phyloP scores from a whole-genome alignment of 2,797 vertebrate genomes.

The Megalops cyprinoides region DNA sequence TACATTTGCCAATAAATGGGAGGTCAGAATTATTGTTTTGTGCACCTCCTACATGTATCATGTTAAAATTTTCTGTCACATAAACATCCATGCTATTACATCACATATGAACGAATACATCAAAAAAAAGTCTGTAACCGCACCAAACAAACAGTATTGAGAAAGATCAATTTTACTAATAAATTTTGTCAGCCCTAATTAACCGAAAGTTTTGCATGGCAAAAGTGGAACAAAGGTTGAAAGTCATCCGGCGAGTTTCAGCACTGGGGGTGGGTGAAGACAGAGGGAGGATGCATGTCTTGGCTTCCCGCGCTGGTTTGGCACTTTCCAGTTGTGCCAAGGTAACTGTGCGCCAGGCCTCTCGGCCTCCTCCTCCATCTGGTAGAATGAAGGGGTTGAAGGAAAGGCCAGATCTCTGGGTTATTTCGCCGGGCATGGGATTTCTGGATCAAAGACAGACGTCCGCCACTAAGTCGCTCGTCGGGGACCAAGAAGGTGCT shows the following conservation, averaged over 20 bases:
- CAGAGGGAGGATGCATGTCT: conserved; percentile 58
- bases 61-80: background rate
- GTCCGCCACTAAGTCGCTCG: conserved; percentile 52
- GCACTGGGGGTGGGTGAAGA: conserved; percentile 22
- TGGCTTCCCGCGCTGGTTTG: conserved; percentile 66
- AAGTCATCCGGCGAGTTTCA: conserved; percentile 28
- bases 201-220: background rate
- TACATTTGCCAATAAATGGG: background rate
- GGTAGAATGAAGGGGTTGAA: conserved; percentile 66
- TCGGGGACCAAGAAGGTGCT: conserved; percentile 33
- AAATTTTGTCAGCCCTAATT: conserved; percentile 22
- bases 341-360: conserved; percentile 53
- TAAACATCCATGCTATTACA: background rate
- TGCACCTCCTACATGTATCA: too few species aligned
- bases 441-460: conserved; percentile 47
- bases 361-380: conserved; percentile 78
- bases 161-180: background rate
- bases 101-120: background rate
- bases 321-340: conserved; percentile 41
- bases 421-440: conserved; percentile 31
- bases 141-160: background rate
- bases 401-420: conserved; percentile 37
- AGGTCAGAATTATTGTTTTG: background rate
- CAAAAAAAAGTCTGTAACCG: background rate
- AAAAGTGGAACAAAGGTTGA: conserved; percentile 38